Conservation (phyloP, 2,888 invertebrate species). For the Fragum sueziense region DNA sequence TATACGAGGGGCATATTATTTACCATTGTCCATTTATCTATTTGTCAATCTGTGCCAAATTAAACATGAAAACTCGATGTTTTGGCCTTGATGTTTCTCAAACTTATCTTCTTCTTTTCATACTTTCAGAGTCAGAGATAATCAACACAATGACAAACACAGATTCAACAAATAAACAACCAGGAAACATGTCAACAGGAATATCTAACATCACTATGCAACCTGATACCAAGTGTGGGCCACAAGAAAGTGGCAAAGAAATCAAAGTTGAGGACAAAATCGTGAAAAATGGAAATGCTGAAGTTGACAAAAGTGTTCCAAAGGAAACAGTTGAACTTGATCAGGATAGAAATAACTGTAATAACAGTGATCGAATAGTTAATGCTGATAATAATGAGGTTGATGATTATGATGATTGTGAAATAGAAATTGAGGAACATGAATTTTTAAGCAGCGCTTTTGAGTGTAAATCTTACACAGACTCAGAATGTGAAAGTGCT, state of each 20-base stretch:
- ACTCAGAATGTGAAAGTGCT: background rate
- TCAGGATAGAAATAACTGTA: background rate
- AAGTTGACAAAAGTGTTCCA: background rate
- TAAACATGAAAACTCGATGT: background rate
- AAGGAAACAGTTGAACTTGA: background rate
- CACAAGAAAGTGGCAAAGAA: background rate
- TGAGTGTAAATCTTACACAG: background rate
- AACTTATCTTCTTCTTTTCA: background rate
- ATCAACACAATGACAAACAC: background rate
- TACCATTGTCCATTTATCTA: background rate
- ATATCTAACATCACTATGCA: background rate
- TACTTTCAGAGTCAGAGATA: background rate
- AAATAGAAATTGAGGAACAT: constrained; percentile 18
- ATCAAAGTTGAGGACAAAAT: background rate
- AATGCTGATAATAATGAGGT: background rate
- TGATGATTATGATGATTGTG: constrained; percentile 6
- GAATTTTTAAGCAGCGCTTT: constrained; percentile 2
- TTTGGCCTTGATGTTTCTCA: background rate
- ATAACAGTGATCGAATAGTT: background rate
- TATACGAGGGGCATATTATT: background rate
- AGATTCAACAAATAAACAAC: background rate
- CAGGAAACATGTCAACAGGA: background rate
- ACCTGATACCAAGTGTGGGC: background rate
- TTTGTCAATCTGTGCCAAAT: background rate
- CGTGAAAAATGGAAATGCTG: background rate